Evolutionary conservation across 1,140 invertebrate species (phyloP).

Genomic region (Pinna nobilis): DNA sequence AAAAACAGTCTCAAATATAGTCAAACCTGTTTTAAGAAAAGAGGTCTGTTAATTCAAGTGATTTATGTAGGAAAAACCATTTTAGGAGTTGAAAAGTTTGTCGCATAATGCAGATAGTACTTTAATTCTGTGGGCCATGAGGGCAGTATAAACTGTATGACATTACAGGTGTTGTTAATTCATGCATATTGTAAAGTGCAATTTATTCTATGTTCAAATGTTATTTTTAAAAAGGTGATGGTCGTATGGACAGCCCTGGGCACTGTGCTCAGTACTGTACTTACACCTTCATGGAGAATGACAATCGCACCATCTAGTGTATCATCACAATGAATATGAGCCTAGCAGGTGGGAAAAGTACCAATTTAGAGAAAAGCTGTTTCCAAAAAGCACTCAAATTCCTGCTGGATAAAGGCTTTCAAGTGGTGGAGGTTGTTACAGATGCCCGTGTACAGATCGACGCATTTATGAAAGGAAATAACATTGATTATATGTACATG

Average conservation of each 20-base stretch:
- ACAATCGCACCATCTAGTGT: background rate
- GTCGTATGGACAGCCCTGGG: conserved; percentile 30
- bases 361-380: conserved; percentile 20
- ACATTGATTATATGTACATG: background rate
- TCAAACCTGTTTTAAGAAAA: too few relatives aligned
- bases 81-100: too few relatives aligned
- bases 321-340: conserved; percentile 24
- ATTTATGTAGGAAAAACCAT: too few relatives aligned
- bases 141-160: too few relatives aligned
- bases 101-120: too few relatives aligned
- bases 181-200: too few relatives aligned
- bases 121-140: too few relatives aligned
- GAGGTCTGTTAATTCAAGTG: too few relatives aligned
- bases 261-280: conserved; percentile 35
- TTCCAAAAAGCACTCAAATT: conserved; percentile 11
- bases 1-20: too few relatives aligned
- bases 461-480: conserved; percentile 18
- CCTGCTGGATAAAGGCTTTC: conserved; percentile 8
- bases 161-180: too few relatives aligned
- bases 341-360: conserved; percentile 7
- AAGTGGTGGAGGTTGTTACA: conserved; percentile 8
- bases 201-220: too few relatives aligned
- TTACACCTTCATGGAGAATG: conserved; percentile 29
- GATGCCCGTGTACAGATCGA: conserved; percentile 27
- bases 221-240: conserved; percentile 25